Conservation (phyloP, 2,113 vertebrate genomes). For the Ivindomyrus marchei region DNA sequence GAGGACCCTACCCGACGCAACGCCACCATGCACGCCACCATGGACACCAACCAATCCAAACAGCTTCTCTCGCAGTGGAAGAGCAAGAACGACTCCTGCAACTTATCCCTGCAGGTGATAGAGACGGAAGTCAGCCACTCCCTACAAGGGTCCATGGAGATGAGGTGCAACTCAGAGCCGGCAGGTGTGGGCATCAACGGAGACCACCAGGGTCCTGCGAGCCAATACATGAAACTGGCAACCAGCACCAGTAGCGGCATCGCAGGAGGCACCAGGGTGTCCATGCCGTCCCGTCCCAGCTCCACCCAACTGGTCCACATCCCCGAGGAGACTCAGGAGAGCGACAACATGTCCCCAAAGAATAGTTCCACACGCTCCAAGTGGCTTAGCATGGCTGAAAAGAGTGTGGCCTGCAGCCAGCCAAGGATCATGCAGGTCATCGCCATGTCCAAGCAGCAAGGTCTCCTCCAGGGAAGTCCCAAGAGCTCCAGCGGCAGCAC, state of each 20-base stretch:
- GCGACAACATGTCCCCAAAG: constrained; percentile 68
- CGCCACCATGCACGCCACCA: constrained; percentile 80
- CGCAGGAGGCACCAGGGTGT: constrained; percentile 77
- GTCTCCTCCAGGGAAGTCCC: constrained; percentile 82
- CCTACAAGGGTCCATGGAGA: constrained; percentile 78
- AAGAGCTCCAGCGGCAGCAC: constrained; percentile 73
- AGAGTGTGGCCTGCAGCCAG: constrained; percentile 73
- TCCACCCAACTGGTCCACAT: constrained; percentile 95
- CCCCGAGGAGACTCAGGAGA: constrained; percentile 90
- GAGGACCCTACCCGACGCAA: constrained; percentile 80
- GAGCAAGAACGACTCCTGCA: constrained; percentile 82
- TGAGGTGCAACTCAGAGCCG: constrained; percentile 80
- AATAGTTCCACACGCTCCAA: constrained; percentile 71
- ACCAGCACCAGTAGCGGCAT: constrained; percentile 79
- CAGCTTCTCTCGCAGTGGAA: constrained; percentile 97
- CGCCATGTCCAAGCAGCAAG: constrained; percentile 95
- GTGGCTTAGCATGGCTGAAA: constrained; percentile 89
- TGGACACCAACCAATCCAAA: constrained; percentile 90
- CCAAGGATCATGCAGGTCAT: constrained; percentile 93
- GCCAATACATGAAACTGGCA: constrained; percentile 79
- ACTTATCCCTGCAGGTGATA: constrained; percentile 76
- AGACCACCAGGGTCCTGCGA: constrained; percentile 65
- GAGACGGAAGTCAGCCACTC: constrained; percentile 75
- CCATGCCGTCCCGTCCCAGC: constrained; percentile 85
- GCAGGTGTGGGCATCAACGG: constrained; percentile 74